A percentile compares a stretch with the other conserved stretches of the same genome.
Evolutionary conservation across 2,797 vertebrate genomes (phyloP).

Genomic region (Buceros bicornis): DNA sequence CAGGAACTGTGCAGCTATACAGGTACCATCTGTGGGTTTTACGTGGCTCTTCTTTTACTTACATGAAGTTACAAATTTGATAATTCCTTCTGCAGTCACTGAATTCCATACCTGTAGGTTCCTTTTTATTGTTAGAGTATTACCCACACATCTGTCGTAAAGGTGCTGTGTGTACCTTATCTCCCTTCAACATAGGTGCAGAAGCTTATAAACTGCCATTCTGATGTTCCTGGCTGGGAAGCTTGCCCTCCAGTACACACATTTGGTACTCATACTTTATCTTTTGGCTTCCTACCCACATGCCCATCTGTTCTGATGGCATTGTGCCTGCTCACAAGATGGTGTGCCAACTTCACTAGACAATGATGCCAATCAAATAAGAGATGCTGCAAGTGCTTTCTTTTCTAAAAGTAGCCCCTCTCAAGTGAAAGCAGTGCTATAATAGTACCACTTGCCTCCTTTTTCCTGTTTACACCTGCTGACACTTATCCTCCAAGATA

Average conservation of each 20-base stretch:
- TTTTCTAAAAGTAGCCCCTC: conserved; percentile 56
- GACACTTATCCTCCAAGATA: conserved; percentile 34
- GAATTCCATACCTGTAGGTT: not conserved
- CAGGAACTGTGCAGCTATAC: not conserved
- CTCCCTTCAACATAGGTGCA: conserved; percentile 58
- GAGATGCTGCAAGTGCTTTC: conserved; percentile 47
- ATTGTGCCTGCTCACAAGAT: conserved; percentile 69
- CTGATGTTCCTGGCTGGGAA: conserved; percentile 68
- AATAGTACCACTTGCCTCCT: conserved; percentile 39
- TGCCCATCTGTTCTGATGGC: conserved; percentile 78
- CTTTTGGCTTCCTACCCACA: conserved; percentile 73
- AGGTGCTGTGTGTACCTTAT: not conserved
- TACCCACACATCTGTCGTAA: not conserved
- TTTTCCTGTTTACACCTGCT: conserved; percentile 58
- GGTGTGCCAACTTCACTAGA: conserved; percentile 74
- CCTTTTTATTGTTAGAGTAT: not conserved
- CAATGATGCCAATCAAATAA: conserved; percentile 66
- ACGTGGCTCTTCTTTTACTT: not conserved
- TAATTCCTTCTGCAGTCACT: not conserved
- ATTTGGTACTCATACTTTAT: conserved; percentile 78
- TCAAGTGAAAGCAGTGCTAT: conserved; percentile 38
- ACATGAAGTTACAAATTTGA: not conserved
- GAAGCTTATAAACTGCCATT: conserved; percentile 47
- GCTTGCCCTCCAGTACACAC: conserved; percentile 67
- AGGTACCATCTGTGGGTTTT: not conserved